Evolutionary conservation across 2,797 vertebrate species (phyloP).

Genomic region (Furcifer pardalis): DNA sequence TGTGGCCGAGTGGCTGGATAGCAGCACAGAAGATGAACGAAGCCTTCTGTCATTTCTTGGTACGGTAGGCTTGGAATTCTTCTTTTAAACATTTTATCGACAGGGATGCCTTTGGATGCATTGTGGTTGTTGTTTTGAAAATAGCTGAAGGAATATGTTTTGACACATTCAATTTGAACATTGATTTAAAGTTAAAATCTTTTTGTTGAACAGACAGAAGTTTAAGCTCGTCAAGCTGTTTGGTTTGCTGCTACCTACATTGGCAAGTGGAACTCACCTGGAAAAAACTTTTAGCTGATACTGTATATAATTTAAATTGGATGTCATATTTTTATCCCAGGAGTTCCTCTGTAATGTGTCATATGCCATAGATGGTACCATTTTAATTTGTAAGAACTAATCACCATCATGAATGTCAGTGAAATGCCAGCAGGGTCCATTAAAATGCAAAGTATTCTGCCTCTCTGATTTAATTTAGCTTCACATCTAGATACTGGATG

Average conservation of each 20-base stretch:
- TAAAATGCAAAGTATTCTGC: not conserved
- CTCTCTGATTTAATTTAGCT: not conserved
- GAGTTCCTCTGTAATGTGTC: not conserved
- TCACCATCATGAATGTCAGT: not conserved
- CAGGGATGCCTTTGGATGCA: constrained; percentile 41
- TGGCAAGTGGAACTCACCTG: constrained; percentile 11
- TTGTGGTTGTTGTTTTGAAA: constrained; percentile 47
- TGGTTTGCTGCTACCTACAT: constrained; percentile 48
- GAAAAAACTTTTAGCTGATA: constrained; percentile 1
- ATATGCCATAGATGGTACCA: not conserved
- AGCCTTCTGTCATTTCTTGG: constrained; percentile 84
- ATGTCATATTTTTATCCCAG: constrained; percentile 1
- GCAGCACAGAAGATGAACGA: constrained; percentile 84
- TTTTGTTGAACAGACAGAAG: constrained; percentile 23
- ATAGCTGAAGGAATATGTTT: constrained; percentile 33
- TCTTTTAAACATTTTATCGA: constrained; percentile 62
- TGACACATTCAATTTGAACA: constrained; percentile 43
- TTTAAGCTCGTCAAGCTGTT: not conserved
- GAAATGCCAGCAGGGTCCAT: not conserved
- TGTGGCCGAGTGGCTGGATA: constrained; percentile 82
- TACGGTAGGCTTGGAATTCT: constrained; percentile 77
- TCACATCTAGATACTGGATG: constrained; percentile 7
- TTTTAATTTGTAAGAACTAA: not conserved
- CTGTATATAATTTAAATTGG: not conserved
- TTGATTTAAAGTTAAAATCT: constrained; percentile 47